Base-by-base conservation (phyloP, 2,113 vertebrate species). In the Myrmecophaga tridactyla region DNA sequence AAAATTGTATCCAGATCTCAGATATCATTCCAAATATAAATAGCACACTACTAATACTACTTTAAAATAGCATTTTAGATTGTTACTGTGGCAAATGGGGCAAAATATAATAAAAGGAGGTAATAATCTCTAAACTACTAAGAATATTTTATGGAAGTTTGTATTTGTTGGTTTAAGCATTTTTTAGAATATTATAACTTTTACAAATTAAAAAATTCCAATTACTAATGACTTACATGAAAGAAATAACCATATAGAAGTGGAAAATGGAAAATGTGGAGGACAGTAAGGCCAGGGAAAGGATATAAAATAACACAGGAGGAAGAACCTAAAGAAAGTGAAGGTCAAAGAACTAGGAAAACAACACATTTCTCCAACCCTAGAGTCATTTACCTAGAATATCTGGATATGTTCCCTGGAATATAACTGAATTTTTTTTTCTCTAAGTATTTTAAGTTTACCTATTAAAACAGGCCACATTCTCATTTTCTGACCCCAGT, bases 171-270 rank as follows among this genome's bases (percentile, higher is more conserved):
- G 34, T 70, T 96, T 86, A 92, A 81, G 58, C 82, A 11, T 56
- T 92, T 86, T 76, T 56, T 80, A 65, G 62, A 94, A 72, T 60
- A 41, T 23, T 75, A 27, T 34, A 43, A 41, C 77, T 85, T 95
- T 95, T 95, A 90, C 15, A 97, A 51, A 60, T 69, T 94, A 76
- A 86, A 75, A 72, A 93, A 72, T 53, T 96, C 48, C 27, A 82
- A 65, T 58, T 91, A 92, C 62, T 73, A 93, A 92, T 89, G 89
- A 94, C 12, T 77, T 65, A n/a, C n/a, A n/a, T n/a, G 36, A 80
- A 90, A 4, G 23, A 88, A 94, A 89, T 65, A 90, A 82, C 9
- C 17, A 95, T 46, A 58, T 7, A 86, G 46, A 46, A 56, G 39
- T 84, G 20, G 63, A 73, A 94, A 94, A 81, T 84, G 69, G 82